Conservation (phyloP, 1,140 invertebrate genomes). For the Microvelia longipes region DNA sequence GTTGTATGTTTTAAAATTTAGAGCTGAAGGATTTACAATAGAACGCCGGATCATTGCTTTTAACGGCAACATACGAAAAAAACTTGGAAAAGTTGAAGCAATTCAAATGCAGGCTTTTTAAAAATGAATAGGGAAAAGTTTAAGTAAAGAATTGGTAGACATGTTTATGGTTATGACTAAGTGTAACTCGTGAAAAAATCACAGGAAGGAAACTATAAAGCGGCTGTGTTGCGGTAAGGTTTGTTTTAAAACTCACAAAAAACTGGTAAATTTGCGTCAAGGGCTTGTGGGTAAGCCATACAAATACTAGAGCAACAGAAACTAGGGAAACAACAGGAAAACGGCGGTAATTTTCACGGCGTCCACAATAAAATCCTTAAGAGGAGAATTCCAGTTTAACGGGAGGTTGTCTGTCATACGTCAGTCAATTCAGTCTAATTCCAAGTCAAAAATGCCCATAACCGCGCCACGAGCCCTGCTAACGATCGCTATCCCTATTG, state of each 20-base stretch:
- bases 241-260: not conserved
- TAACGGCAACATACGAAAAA: too few species aligned
- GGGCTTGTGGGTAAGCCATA: too few species aligned
- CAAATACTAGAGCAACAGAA: too few species aligned
- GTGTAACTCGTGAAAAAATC: too few species aligned
- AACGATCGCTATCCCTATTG: not conserved
- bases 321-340: not conserved
- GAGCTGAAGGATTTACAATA: too few species aligned
- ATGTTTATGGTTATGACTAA: not conserved
- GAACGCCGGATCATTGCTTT: too few species aligned
- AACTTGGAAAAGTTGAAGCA: too few species aligned
- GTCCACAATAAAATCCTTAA: not conserved
- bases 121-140: not conserved
- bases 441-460: not conserved
- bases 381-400: not conserved
- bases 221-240: not conserved
- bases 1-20: too few species aligned
- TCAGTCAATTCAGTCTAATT: not conserved
- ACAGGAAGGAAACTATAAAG: not conserved
- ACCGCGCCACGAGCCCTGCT: not conserved
- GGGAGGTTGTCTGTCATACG: not conserved
- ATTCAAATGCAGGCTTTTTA: not conserved
- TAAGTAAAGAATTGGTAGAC: too few species aligned
- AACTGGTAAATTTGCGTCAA: too few species aligned
- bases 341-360: not conserved